phyloP scores from a whole-genome alignment of 1,140 invertebrate species.

The Habropoda laboriosa region DNA sequence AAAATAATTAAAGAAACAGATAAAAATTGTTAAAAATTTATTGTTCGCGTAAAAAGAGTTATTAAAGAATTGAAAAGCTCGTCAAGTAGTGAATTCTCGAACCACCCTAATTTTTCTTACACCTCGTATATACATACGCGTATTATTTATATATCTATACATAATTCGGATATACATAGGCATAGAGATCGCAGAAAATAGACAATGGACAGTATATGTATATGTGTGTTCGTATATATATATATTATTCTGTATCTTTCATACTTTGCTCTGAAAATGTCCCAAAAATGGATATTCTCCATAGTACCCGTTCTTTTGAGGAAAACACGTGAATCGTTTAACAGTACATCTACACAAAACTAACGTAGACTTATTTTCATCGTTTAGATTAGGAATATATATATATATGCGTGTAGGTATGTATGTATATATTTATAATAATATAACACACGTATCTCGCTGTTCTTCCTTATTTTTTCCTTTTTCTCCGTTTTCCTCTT shows the following conservation, averaged over 20 bases:
- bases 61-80: no score
- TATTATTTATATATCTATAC: constrained; percentile 31
- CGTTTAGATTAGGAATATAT: constrained; percentile 23
- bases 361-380: constrained; percentile 31
- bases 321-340: constrained; percentile 44
- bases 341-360: constrained; percentile 33
- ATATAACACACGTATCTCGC: constrained; percentile 16
- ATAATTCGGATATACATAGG: constrained; percentile 58
- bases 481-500: not conserved
- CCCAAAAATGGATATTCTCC: constrained; percentile 25
- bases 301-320: constrained; percentile 23
- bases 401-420: constrained; percentile 4
- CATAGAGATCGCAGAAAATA: constrained; percentile 65
- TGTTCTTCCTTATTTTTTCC: not conserved
- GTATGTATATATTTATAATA: constrained; percentile 21
- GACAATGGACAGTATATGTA: constrained; percentile 35
- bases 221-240: constrained; percentile 9
- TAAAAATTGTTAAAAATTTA: no score
- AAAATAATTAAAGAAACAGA: no score
- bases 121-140: not conserved
- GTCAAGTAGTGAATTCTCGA: not conserved
- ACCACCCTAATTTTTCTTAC: not conserved
- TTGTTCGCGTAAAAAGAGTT: no score
- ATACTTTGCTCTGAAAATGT: constrained; percentile 16
- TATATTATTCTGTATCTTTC: not conserved